Evolutionary conservation across 2,113 vertebrate genomes (phyloP), one percentile per base, ranked within the genome.

Genomic region (Pheucticus melanocephalus): DNA sequence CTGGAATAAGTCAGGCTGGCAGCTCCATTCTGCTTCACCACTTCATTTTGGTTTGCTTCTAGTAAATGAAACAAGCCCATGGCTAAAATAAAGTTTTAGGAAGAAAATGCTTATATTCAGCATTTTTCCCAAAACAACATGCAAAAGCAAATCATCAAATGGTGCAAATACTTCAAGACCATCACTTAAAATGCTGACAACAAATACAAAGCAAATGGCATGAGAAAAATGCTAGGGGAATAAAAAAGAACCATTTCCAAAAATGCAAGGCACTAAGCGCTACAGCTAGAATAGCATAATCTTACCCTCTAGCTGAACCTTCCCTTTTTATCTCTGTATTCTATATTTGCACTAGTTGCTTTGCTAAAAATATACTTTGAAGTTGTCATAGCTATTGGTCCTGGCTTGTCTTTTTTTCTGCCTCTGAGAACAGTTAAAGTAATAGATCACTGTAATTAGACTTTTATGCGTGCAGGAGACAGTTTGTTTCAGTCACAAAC

Each of bases 91-190:
- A 77, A 64, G 42, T 80, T 60, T 7, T 57, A 40, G 70, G 78
- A 82, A 90, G 51, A 95, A 96, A 83, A 86, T 45, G 86, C 66
- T 95, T 51, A 54, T 71, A 93, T 92, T 94, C 91, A 88, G 61
- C 77, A 86, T 95, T 88, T 79, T 90, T 47, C 47, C 92, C 81
- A 95, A 95, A 98, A 96, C 86, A 97, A 96, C 70, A 92, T 40
- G 70, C 61, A 93, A 85, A 88, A 92, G 78, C 73, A 96, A 95
- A 94, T 84, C 76, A 96, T 82, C 61, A 93, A 96, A 85, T 11
- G 47, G 47, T 83, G 61, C 94, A 94, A 90, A 94, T 35, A 71
- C 19, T 91, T 84, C 86, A 95, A 76, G 80, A 69, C 71, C 57
- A 47, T 91, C 90, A 77, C 48, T 85, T 96, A 78, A 91, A 90